Evolutionary conservation across 1,140 invertebrate species (phyloP).

Genomic region (Achatina immaculata): DNA sequence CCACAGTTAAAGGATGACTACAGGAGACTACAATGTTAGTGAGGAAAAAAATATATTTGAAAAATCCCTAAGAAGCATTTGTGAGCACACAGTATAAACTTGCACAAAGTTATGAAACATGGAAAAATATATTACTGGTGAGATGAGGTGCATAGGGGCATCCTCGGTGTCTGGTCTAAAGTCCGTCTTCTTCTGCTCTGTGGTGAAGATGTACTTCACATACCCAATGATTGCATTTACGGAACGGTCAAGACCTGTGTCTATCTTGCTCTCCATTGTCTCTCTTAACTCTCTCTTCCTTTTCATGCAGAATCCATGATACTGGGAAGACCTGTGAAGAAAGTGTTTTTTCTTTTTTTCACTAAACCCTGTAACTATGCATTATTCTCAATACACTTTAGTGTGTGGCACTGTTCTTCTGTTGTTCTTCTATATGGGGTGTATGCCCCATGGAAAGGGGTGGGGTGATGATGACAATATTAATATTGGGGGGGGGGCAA

Average conservation of each 20-base stretch:
- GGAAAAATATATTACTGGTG: conserved; percentile 64
- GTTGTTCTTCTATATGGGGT: too few relatives aligned
- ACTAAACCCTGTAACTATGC: neutral
- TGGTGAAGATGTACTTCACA: conserved; percentile 90
- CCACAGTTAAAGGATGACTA: too few relatives aligned
- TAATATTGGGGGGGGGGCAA: too few relatives aligned
- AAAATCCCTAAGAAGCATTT: too few relatives aligned
- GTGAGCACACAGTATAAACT: too few relatives aligned
- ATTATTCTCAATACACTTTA: too few relatives aligned
- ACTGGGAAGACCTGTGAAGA: conserved; percentile 83
- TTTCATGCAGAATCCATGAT: conserved; percentile 87
- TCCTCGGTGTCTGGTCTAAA: conserved; percentile 89
- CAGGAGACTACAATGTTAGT: too few relatives aligned
- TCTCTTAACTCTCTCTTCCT: conserved; percentile 89
- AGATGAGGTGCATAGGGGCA: conserved; percentile 63
- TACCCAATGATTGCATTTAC: conserved; percentile 90
- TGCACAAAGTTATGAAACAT: neutral
- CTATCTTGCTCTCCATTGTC: conserved; percentile 91
- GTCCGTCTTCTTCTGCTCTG: conserved; percentile 95
- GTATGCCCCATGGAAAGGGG: too few relatives aligned
- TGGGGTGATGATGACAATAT: too few relatives aligned
- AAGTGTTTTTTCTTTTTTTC: neutral
- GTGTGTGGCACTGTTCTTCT: too few relatives aligned
- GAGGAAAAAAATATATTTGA: too few relatives aligned
- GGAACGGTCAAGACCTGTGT: conserved; percentile 88